Base-by-base conservation (phyloP, 2,113 vertebrate species). In the Rhinoptilus africanus region DNA sequence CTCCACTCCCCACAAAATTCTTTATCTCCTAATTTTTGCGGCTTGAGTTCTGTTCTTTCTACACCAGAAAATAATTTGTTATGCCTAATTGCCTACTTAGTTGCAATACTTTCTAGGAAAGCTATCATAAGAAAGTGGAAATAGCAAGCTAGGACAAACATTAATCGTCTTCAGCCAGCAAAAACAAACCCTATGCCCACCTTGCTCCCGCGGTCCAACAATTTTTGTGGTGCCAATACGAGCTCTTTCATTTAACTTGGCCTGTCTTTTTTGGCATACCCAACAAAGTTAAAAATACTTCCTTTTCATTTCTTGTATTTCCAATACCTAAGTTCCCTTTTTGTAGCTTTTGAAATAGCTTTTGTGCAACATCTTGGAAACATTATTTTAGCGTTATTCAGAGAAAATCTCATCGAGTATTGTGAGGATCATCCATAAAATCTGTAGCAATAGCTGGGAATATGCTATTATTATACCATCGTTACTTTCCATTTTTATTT, bases 41-140 rank as follows among this genome's bases (percentile, higher is more conserved):
- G 66, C 30, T 78, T 72, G 19, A 1, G 1, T 75, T 96, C 88
- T 6, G 1, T 53, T 85, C 62, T 88, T 69, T 93, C 34, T 53
- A 68, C 30, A 73, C 4, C 26, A 85, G 50, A 93, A 88, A 68
- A 79, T 69, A 91, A 94, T 96, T 88, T 89, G 66, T 88, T 93
- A 79, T 53, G 45, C 53, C 84, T 96, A 88, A 94, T 95, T 95
- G 22, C 50, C 74, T 88, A 88, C 64, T 93, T 75, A 93, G 48
- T 64, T 79, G 66, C 78, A 69, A n/a, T 73, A 68, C 68, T 89
- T 78, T 89, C 48, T 76, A 64, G 74, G 72, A 75, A 81, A 87
- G 54, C 47, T 75, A 95, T 68, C 35, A 64, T 21, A 71, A 59
- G 43, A 75, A 96, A 87, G 39, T 51, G 82, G 83, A 93, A 92